Base-by-base conservation (phyloP, 2,888 invertebrate genomes). In the Omphaloscelis lunosa region DNA sequence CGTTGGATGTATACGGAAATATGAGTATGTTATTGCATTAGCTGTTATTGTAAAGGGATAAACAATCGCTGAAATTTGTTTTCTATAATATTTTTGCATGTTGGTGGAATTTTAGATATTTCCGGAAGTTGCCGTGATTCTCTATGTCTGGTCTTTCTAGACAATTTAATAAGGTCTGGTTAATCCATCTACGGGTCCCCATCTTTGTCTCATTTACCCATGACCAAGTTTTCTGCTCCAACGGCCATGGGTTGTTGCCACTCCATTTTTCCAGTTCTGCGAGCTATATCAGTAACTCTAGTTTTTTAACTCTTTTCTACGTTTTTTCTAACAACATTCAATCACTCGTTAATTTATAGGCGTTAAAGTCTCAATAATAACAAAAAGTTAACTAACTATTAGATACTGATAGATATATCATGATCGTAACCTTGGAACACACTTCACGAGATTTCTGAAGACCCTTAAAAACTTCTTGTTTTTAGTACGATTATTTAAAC, bases 391-490 rank as follows among this genome's bases (percentile, higher is more conserved):
- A 62, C 34, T 27, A 17, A 59, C 27, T 62, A 74, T 77, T 67
- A 80, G 41, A 53, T 71, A 69, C 58, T 84, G 70, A 81, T 83
- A 81, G 70, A 84, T 84, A 53, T 84, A 76, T 77, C 68, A 59
- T 72, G 58, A 70, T 83, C 51, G 39, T 70, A 77, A 71, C 58
- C 45, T 41, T 67, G 34, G 65, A 67, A 67, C 39, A 45, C 67
- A 78, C 83, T 62, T 83, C 51, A 72, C 8, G 63, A 29, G 34
- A 17, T 68, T 61, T 58, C 53, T 56, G 61, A 71, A 70, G 58
- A 62, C 56, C 51, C 56, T 66, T 65, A 68, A 41, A 27, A 59
- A 62, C 41, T 62, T 48, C 5, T n/a, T 53, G 20, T 53, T 77
- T 61, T 61, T 56, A 17, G 41, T 29, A 8, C 39, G 2, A 53